Percentiles rank a stretch among this genome's conserved stretches.
Evolutionary conservation across 2,797 vertebrate species (phyloP).

Genomic region (Gymnoscopelus braueri): DNA sequence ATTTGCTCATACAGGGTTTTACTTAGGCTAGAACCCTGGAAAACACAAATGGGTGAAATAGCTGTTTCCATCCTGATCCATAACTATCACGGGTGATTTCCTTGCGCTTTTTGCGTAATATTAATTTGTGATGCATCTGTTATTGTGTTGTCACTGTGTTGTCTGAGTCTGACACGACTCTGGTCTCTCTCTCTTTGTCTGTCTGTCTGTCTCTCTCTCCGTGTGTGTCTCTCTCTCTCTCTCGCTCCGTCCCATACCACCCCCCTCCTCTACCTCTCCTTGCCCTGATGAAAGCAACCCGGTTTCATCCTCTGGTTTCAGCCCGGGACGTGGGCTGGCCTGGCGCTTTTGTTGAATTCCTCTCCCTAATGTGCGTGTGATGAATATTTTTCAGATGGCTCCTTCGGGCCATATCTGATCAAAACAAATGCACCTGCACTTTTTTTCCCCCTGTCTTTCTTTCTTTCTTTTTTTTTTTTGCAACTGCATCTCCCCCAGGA

Average conservation of each 20-base stretch:
- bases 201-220: conserved; percentile 46
- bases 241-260: not conserved
- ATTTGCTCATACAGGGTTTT: no score
- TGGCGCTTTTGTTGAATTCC: conserved; percentile 61
- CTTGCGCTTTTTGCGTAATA: conserved; percentile 62
- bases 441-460: conserved; percentile 57
- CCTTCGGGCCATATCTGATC: conserved; percentile 84
- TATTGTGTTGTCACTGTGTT: conserved; percentile 30
- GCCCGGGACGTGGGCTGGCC: conserved; percentile 57
- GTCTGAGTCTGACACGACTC: no score
- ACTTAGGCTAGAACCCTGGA: not conserved
- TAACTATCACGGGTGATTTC: conserved; percentile 4
- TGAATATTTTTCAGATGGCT: conserved; percentile 81
- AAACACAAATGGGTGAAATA: conserved; percentile 32
- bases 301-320: conserved; percentile 53
- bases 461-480: conserved; percentile 57
- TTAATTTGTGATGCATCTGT: conserved; percentile 77
- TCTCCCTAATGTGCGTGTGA: conserved; percentile 77
- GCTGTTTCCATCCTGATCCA: conserved; percentile 44
- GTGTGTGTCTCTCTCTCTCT: conserved; percentile 26
- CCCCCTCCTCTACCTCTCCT: conserved; percentile 4
- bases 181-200: conserved; percentile 5
- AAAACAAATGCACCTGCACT: conserved; percentile 89
- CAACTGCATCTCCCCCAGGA: conserved; percentile 85
- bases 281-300: conserved; percentile 63